Evolutionary conservation across 2,888 invertebrate species (phyloP).

Genomic region (Xestoiulus laeticollis): DNA sequence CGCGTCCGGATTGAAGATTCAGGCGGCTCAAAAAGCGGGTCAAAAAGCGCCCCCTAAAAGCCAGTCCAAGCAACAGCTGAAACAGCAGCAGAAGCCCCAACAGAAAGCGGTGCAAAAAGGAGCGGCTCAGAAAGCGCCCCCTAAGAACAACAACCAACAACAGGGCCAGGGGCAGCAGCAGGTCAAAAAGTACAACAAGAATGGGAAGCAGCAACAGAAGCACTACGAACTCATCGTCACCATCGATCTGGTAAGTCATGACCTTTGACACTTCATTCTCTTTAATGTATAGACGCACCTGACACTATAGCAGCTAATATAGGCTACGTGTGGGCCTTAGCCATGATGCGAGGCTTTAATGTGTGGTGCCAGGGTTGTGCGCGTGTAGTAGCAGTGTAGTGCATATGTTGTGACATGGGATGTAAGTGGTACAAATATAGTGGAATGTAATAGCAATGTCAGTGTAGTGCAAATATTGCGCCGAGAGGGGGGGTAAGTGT

Average conservation of each 20-base stretch:
- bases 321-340: no score
- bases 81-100: constrained; percentile 51
- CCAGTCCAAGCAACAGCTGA: constrained; percentile 45
- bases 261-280: neutral
- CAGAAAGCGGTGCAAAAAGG: constrained; percentile 70
- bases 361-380: no score
- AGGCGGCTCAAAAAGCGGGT: constrained; percentile 55
- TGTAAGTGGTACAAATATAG: no score
- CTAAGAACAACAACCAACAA: constrained; percentile 69
- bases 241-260: constrained; percentile 77
- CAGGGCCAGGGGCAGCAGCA: constrained; percentile 69
- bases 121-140: constrained; percentile 69
- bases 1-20: constrained; percentile 52
- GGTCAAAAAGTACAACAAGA: constrained; percentile 66
- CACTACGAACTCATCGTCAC: constrained; percentile 84
- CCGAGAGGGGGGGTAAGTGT: no score
- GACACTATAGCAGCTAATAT: no score
- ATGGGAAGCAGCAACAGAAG: constrained; percentile 77
- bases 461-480: no score
- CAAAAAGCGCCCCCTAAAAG: constrained; percentile 55
- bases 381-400: no score
- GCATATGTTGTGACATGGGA: no score
- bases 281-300: no score
- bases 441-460: no score
- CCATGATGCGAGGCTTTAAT: no score